Percentiles rank a stretch among this genome's conserved stretches.
Conservation (phyloP, 2,113 vertebrate genomes). For the Scortum barcoo region DNA sequence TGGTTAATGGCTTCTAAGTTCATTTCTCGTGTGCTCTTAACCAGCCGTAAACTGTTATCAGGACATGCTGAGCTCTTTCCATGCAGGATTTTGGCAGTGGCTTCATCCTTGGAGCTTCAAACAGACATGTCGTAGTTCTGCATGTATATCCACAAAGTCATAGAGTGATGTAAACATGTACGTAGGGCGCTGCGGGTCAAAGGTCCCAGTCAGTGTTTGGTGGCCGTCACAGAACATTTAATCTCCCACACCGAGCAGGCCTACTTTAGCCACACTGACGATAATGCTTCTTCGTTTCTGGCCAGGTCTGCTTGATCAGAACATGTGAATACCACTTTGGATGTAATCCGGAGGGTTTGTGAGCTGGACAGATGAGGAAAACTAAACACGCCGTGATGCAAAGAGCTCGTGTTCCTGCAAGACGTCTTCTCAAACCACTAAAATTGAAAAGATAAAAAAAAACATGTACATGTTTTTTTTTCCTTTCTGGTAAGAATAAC, state of each 20-base stretch:
- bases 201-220: constrained; percentile 31
- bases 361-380: constrained; percentile 34
- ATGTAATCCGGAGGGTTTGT: constrained; percentile 37
- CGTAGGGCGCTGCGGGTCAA: constrained; percentile 31
- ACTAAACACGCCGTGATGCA: constrained; percentile 23
- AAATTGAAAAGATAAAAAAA: constrained; percentile 47
- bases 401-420: constrained; percentile 26
- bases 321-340: constrained; percentile 22
- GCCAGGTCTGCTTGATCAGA: constrained; percentile 6
- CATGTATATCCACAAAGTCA: constrained; percentile 36
- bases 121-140: constrained; percentile 38
- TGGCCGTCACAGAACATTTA: constrained; percentile 19
- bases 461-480: background rate
- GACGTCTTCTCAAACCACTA: constrained; percentile 77
- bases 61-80: constrained; percentile 29
- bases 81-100: constrained; percentile 24
- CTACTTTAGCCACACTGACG: constrained; percentile 36
- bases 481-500: background rate
- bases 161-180: constrained; percentile 33
- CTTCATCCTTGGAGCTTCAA: constrained; percentile 41
- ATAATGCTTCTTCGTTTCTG: background rate
- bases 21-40: constrained; percentile 22
- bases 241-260: constrained; percentile 32
- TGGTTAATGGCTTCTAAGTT: constrained; percentile 18
- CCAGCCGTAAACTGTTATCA: constrained; percentile 27